Evolutionary conservation across 1,140 invertebrate genomes (phyloP).

Genomic region (Ctenoplectra terminalis): DNA sequence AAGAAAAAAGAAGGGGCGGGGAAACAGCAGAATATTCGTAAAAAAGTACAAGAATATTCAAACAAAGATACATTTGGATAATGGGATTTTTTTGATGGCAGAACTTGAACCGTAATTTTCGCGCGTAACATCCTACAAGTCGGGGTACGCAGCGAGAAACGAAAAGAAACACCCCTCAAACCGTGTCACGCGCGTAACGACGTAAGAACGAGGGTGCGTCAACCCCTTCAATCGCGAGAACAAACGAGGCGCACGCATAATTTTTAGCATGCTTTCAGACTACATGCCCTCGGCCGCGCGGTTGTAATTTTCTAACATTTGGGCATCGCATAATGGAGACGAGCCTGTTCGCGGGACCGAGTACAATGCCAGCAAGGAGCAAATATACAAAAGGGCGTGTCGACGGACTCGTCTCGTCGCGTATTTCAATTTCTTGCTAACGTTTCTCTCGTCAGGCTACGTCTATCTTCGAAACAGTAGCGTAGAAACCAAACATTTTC

Average conservation of each 20-base stretch:
- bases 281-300: background rate
- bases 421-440: slow-evolving; percentile 56
- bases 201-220: slow-evolving; percentile 42
- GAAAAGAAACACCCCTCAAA: slow-evolving; percentile 18
- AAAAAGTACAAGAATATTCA: background rate
- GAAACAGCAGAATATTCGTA: background rate
- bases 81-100: slow-evolving; percentile 7
- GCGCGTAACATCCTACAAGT: background rate
- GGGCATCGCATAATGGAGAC: slow-evolving; percentile 56
- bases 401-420: slow-evolving; percentile 11
- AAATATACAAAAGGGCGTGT: slow-evolving; percentile 46
- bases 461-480: slow-evolving; percentile 9
- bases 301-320: slow-evolving; percentile 64
- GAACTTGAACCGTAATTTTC: slow-evolving; percentile 30
- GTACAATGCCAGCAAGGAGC: slow-evolving; percentile 45
- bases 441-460: slow-evolving; percentile 32
- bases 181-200: slow-evolving; percentile 38
- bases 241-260: slow-evolving; percentile 53
- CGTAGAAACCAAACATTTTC: slow-evolving; percentile 15
- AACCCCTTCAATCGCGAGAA: slow-evolving; percentile 45
- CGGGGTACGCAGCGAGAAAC: background rate
- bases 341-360: slow-evolving; percentile 34
- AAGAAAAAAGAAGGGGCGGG: too few species aligned
- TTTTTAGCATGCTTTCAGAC: slow-evolving; percentile 52
- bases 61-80: slow-evolving; percentile 28